Evolutionary conservation across 2,113 vertebrate genomes (phyloP).

Genomic region (Leucosticte australis): DNA sequence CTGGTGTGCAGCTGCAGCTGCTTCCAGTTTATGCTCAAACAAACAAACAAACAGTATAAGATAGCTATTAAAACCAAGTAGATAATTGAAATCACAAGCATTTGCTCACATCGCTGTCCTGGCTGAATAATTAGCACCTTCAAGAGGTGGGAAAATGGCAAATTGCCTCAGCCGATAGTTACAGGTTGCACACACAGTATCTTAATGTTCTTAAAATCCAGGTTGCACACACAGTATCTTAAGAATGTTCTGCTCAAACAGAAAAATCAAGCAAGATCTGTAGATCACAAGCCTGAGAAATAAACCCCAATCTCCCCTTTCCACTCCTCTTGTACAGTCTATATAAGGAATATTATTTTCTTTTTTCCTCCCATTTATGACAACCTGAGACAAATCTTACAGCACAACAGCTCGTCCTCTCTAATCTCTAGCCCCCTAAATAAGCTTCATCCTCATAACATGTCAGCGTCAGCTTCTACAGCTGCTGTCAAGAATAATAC

Average conservation of each 20-base stretch:
- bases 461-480: not conserved
- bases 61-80: not conserved
- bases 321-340: not conserved
- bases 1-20: not conserved
- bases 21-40: not conserved
- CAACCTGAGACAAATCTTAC: not conserved
- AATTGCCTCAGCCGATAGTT: not conserved
- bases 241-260: not conserved
- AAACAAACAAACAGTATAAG: not conserved
- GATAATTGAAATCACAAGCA: not conserved
- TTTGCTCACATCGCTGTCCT: not conserved
- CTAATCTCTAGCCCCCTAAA: not conserved
- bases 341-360: not conserved
- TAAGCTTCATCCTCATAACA: not conserved
- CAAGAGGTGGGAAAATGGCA: not conserved
- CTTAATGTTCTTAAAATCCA: not conserved
- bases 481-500: not conserved
- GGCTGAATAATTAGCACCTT: not conserved
- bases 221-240: not conserved
- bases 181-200: not conserved
- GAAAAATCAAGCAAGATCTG: not conserved
- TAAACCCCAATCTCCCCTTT: not conserved
- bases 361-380: not conserved
- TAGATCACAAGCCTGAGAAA: not conserved
- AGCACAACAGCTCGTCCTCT: not conserved